A percentile compares a stretch with the other conserved stretches of the same genome.
phyloP scores from a whole-genome alignment of 2,797 vertebrate genomes.

The Gallinago solitaria region DNA sequence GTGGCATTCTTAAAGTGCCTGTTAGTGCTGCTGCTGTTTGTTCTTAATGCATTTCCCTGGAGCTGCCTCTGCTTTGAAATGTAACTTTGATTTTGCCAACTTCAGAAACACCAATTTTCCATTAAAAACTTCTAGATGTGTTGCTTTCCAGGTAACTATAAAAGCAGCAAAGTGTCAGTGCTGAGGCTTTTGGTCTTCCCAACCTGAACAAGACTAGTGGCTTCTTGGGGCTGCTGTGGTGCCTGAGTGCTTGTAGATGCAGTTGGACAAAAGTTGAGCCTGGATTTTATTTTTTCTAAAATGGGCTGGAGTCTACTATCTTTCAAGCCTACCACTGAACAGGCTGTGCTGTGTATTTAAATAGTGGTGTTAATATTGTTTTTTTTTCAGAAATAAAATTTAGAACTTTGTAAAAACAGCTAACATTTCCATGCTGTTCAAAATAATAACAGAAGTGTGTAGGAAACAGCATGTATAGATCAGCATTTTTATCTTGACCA shows the following conservation, averaged over 20 bases:
- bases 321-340: not conserved
- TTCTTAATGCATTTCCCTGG: not conserved
- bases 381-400: not conserved
- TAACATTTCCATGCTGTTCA: not conserved
- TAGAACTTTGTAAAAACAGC: not conserved
- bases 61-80: not conserved
- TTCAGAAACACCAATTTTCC: not conserved
- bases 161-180: not conserved
- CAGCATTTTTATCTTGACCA: not conserved
- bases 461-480: not conserved
- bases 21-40: not conserved
- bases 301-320: not conserved
- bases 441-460: not conserved
- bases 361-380: not conserved
- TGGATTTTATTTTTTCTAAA: not conserved
- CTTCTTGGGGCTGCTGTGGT: too few relatives aligned
- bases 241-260: not conserved
- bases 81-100: not conserved
- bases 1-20: not conserved
- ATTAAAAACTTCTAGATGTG: not conserved
- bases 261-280: not conserved
- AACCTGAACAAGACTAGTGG: too few relatives aligned
- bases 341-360: not conserved
- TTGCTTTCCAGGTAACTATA: not conserved
- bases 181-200: not conserved